Percentiles rank a stretch among this genome's conserved stretches.
Evolutionary conservation across 2,797 vertebrate species (phyloP).

Genomic region (Spinus olivaceus): DNA sequence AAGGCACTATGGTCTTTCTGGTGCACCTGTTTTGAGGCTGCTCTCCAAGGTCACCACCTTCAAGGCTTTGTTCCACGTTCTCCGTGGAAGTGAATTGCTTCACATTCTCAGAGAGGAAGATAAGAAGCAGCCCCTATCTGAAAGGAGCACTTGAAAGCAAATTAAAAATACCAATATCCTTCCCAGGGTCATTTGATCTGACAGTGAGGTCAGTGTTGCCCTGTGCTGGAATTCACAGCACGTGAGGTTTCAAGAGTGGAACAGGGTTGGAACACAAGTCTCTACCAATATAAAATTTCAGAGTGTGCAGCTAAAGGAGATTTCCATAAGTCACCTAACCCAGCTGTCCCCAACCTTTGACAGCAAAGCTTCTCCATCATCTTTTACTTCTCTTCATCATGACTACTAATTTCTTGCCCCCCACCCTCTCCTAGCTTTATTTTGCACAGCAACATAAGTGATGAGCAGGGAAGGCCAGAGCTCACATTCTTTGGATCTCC

Average conservation of each 20-base stretch:
- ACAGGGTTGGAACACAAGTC: neutral
- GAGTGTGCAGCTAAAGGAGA: neutral
- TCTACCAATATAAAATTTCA: neutral
- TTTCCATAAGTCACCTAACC: neutral
- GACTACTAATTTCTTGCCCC: neutral
- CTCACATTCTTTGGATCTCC: neutral
- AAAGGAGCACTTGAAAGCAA: neutral
- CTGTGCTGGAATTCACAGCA: neutral
- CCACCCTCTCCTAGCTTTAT: accelerated
- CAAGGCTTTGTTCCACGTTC: neutral
- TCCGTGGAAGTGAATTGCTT: neutral
- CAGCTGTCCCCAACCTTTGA: neutral
- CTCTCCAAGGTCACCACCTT: neutral
- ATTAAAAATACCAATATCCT: neutral
- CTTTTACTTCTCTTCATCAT: neutral
- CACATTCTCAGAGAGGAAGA: neutral
- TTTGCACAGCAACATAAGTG: neutral
- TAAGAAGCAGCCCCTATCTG: neutral
- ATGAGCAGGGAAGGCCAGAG: neutral
- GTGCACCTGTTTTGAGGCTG: neutral
- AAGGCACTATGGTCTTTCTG: neutral
- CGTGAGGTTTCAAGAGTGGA: neutral
- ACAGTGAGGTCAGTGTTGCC: neutral
- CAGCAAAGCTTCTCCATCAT: neutral
- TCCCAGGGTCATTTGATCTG: neutral